phyloP scores from a whole-genome alignment of 2,113 vertebrate genomes.

The Origma solitaria region DNA sequence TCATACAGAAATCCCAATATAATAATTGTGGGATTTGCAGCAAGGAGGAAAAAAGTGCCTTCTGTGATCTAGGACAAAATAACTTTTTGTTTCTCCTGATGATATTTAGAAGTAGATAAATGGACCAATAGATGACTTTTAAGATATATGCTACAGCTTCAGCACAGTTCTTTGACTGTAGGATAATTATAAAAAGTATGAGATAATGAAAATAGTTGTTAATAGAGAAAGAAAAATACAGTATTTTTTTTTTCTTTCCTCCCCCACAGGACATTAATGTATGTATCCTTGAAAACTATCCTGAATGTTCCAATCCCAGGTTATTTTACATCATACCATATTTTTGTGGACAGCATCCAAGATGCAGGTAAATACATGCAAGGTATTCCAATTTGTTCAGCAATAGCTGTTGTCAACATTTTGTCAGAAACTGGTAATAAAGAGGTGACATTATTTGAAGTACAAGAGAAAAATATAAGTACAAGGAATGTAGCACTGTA shows the following conservation, averaged over 20 bases:
- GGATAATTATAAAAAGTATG: not conserved
- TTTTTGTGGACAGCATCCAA: conserved; percentile 97
- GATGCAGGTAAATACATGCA: conserved; percentile 83
- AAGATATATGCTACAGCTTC: not conserved
- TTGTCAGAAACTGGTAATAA: not conserved
- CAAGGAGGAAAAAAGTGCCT: not conserved
- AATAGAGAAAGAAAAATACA: not conserved
- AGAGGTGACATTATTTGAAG: not conserved
- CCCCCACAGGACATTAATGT: conserved; percentile 89
- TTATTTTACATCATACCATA: conserved; percentile 99
- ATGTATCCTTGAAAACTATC: conserved; percentile 96
- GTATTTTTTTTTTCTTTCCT: not conserved
- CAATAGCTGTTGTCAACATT: not conserved
- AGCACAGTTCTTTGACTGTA: not conserved
- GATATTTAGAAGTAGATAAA: not conserved
- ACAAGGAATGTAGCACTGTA: too few relatives aligned
- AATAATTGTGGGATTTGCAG: not conserved
- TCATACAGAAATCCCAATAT: not conserved
- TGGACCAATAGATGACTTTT: not conserved
- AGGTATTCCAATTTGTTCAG: not conserved
- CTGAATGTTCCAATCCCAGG: conserved; percentile 94
- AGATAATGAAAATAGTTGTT: not conserved
- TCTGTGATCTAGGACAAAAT: not conserved
- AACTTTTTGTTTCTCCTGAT: not conserved
- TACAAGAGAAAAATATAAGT: not conserved